Conservation (phyloP, 2,888 invertebrate genomes). For the Hoplodrina blanda region DNA sequence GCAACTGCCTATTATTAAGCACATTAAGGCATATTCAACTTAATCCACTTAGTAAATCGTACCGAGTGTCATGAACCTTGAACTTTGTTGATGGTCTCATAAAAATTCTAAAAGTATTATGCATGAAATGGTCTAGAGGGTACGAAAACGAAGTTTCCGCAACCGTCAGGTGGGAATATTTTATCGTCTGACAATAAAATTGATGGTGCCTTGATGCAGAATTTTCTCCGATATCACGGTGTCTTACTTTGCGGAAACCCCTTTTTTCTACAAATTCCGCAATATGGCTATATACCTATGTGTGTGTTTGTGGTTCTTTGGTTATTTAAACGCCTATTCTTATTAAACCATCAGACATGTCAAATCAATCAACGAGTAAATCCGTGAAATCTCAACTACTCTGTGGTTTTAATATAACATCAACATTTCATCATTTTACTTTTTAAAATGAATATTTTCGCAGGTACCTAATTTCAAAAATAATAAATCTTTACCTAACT, state of each 20-base stretch:
- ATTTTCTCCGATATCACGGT: slow-evolving; percentile 83
- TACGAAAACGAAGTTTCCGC: slow-evolving; percentile 64
- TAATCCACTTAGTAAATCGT: slow-evolving; percentile 62
- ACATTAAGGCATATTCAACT: slow-evolving; percentile 59
- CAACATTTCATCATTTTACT: not conserved
- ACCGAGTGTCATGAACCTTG: slow-evolving; percentile 57
- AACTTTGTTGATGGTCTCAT: slow-evolving; percentile 62
- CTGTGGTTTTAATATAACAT: too few species aligned
- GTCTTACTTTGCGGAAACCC: slow-evolving; percentile 69
- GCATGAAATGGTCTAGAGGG: slow-evolving; percentile 37
- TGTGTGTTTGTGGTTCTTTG: not conserved
- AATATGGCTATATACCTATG: not conserved
- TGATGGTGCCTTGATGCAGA: slow-evolving; percentile 75
- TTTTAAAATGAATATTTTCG: not conserved
- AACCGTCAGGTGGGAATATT: slow-evolving; percentile 65
- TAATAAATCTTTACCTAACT: not conserved
- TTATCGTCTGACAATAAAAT: slow-evolving; percentile 76
- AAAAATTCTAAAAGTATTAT: slow-evolving; percentile 61
- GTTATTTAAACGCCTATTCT: not conserved
- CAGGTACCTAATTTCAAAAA: too few species aligned
- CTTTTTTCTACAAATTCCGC: slow-evolving; percentile 34
- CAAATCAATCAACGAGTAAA: not conserved
- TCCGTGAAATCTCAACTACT: slow-evolving; percentile 16
- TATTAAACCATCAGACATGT: not conserved
- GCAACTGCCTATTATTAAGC: slow-evolving; percentile 58